A percentile compares a stretch with the other conserved stretches of the same genome.
Conservation (phyloP, 2,797 vertebrate species). For the Cetoscarus ocellatus region DNA sequence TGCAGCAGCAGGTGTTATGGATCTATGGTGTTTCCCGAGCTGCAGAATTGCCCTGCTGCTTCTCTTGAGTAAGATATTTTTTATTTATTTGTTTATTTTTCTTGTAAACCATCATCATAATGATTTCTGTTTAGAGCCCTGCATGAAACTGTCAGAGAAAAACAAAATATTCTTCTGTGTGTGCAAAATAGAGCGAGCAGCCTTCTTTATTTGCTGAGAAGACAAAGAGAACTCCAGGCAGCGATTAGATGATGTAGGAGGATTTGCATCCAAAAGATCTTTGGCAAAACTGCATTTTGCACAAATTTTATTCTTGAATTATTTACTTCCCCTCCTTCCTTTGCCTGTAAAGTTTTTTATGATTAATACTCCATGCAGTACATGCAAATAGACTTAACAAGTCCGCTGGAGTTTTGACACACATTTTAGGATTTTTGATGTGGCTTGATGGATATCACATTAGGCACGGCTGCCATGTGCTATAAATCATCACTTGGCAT, state of each 20-base stretch:
- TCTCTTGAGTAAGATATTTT: conserved; percentile 73
- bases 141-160: not conserved
- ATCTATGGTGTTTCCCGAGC: conserved; percentile 50
- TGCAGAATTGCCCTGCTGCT: conserved; percentile 69
- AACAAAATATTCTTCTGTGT: not conserved
- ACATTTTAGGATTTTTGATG: conserved; percentile 62
- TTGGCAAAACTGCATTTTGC: conserved; percentile 22
- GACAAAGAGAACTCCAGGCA: conserved; percentile 10
- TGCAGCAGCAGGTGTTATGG: conserved; percentile 77
- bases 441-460: conserved; percentile 74
- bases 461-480: conserved; percentile 56
- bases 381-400: conserved; percentile 38
- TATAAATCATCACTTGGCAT: conserved; percentile 72
- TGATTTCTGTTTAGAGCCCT: conserved; percentile 24
- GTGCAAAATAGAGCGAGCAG: conserved; percentile 1
- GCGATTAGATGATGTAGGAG: conserved; percentile 1
- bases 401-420: conserved; percentile 49
- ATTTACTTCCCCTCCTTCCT: conserved; percentile 48
- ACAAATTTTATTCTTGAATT: conserved; percentile 37
- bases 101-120: conserved; percentile 20
- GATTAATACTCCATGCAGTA: conserved; percentile 58
- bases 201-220: not conserved
- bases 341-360: conserved; percentile 41
- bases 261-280: conserved; percentile 4
- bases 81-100: not conserved